Evolutionary conservation across 2,888 invertebrate genomes (phyloP), one percentile per base, ranked within the genome.

Genomic region (Epirrita christyi): DNA sequence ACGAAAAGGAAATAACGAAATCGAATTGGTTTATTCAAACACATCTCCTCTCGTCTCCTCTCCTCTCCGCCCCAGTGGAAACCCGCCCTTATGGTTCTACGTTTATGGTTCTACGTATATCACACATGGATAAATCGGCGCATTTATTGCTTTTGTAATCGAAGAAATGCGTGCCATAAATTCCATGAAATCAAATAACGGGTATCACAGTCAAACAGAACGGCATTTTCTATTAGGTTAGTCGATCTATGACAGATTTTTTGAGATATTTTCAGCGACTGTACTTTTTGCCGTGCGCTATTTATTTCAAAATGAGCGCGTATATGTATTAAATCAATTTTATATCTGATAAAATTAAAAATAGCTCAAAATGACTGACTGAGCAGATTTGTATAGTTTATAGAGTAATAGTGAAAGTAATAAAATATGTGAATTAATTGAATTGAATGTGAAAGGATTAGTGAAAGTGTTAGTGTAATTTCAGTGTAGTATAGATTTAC

Each of bases 131-230:
- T 37, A 43, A 32, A 55, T 37, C 15, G 42, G 40, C 15, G 1
- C 43, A 44, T 49, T 57, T 54, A 54, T 54, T 45, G 58, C 44
- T 41, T 29, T 45, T 45, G 48, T 53, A 47, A 52, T 38, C 53
- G 47, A 58, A 53, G 41, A 53, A 44, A 59, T 48, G 44, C 49
- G 49, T 28, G 48, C 51, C 28, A 63, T 60, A 58, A 61, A 61
- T 64, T 53, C 46, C 45, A 40, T 53, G 44, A 55, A 58, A 64
- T 63, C 55, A 60, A 62, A 64, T 64, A 61, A 55, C 59, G 37
- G 28, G 55, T 47, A 38, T 44, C 43, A 37, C 41, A 36, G 38
- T 32, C 37, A 50, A 45, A 53, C 55, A 61, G 40, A 52, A 54
- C 49, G 52, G 53, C 52, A 37, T 59, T 50, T 55, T 45, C 53